These are phyloP conservation scores for Rhinophrynus dorsalis DNA, from an alignment of 2,797 vertebrate species.

Conservation along the genomic window DNA sequence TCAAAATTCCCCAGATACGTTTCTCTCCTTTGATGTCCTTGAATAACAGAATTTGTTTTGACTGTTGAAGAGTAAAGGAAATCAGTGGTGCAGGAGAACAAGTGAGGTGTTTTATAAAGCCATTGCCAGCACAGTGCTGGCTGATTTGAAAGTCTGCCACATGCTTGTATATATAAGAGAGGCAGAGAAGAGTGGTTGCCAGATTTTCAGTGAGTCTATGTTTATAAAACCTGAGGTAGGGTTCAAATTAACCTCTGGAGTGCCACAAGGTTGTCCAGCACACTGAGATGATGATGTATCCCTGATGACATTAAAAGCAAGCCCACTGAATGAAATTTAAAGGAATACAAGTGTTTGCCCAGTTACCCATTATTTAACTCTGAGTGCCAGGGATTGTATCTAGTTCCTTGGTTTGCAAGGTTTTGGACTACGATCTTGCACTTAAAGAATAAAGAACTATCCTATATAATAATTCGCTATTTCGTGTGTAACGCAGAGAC, in stretches of 20 bases:
- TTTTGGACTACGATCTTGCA: too few species aligned
- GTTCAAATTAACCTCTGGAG: constrained; percentile 14
- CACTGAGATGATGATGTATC: too few species aligned
- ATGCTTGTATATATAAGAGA: constrained; percentile 8
- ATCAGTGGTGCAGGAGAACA: constrained; percentile 43
- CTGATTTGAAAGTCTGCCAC: constrained; percentile 39
- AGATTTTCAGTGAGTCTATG: background rate
- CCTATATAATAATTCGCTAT: too few species aligned
- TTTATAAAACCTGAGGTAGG: background rate
- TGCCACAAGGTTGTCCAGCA: too few species aligned
- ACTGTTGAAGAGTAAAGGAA: constrained; percentile 41
- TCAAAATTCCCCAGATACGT: constrained; percentile 32
- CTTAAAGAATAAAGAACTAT: too few species aligned
- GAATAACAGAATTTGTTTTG: constrained; percentile 46
- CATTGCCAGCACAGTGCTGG: constrained; percentile 29
- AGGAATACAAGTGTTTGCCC: too few species aligned
- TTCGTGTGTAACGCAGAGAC: too few species aligned
- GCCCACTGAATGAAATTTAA: too few species aligned
- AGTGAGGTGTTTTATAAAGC: constrained; percentile 40
- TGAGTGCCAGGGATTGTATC: too few species aligned
- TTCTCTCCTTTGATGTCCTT: constrained; percentile 47
- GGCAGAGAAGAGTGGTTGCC: constrained; percentile 21
- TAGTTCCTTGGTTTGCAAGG: too few species aligned
- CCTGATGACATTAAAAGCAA: too few species aligned
- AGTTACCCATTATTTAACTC: too few species aligned